A percentile compares a stretch with the other conserved stretches of the same genome.
Conservation (phyloP, 1,140 invertebrate species). For the Cherax quadricarinatus region DNA sequence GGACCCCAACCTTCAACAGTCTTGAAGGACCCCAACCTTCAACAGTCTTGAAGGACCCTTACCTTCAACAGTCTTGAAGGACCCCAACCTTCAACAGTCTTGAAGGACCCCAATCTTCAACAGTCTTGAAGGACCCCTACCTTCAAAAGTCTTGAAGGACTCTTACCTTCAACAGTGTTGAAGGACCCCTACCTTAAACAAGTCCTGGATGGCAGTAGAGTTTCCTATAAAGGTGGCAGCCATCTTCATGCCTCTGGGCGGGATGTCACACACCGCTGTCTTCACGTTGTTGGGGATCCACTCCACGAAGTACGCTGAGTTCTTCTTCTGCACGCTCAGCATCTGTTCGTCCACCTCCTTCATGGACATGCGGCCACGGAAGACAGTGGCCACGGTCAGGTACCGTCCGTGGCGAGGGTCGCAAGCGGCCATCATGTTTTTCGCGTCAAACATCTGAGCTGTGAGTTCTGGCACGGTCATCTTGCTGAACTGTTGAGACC, state of each 20-base stretch:
- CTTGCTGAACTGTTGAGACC: slow-evolving; percentile 26
- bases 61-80: too few relatives aligned
- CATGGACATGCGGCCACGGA: slow-evolving; percentile 57
- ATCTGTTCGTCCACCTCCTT: slow-evolving; percentile 61
- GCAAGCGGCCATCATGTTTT: slow-evolving; percentile 54
- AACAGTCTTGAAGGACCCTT: too few relatives aligned
- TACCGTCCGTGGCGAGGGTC: slow-evolving; percentile 52
- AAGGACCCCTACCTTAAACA: slow-evolving; percentile 30
- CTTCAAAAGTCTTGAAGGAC: too few relatives aligned
- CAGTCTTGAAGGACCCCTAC: too few relatives aligned
- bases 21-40: too few relatives aligned
- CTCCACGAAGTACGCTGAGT: slow-evolving; percentile 57
- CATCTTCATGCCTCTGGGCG: slow-evolving; percentile 55
- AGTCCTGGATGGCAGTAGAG: slow-evolving; percentile 50
- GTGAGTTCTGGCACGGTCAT: slow-evolving; percentile 40
- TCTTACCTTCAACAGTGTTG: too few relatives aligned
- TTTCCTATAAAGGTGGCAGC: slow-evolving; percentile 49
- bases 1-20: too few relatives aligned
- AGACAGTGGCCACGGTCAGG: slow-evolving; percentile 51
- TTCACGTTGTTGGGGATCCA: slow-evolving; percentile 59
- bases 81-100: too few relatives aligned
- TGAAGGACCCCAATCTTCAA: too few relatives aligned
- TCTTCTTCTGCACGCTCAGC: slow-evolving; percentile 51
- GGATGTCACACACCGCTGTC: slow-evolving; percentile 52
- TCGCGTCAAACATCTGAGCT: slow-evolving; percentile 35